Percentiles rank a stretch among this genome's conserved stretches.
These are phyloP conservation scores for Mustela lutreola DNA, from an alignment of 2,113 vertebrate genomes.

Conservation along the genomic window DNA sequence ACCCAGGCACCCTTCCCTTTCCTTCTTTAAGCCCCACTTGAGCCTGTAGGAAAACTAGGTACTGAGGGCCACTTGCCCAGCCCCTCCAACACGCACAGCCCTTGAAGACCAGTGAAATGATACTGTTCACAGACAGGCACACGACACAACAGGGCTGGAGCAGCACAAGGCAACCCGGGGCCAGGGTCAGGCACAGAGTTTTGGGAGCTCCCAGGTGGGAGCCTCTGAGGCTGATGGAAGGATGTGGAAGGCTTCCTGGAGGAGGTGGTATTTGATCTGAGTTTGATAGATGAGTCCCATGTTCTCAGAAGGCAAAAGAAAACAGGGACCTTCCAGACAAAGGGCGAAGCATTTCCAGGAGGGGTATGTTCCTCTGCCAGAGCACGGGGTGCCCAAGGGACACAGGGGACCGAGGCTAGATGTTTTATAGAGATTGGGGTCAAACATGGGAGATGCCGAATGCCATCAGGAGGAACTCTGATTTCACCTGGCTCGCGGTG, in stretches of 20 bases:
- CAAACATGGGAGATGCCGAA: neutral
- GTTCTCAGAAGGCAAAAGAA: neutral
- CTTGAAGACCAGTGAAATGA: neutral
- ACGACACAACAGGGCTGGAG: neutral
- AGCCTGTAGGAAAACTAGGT: neutral
- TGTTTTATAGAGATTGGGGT: neutral
- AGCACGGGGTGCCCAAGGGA: neutral
- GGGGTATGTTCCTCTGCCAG: neutral
- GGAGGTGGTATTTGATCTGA: neutral
- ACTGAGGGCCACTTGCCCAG: neutral
- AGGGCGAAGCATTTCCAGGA: neutral
- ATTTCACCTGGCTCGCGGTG: neutral
- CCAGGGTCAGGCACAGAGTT: neutral
- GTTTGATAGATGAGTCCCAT: neutral
- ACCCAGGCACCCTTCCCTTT: neutral
- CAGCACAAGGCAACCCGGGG: neutral
- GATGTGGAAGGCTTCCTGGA: neutral
- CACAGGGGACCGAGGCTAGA: neutral
- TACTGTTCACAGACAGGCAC: neutral
- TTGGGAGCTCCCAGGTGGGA: neutral
- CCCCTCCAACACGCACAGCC: fast-evolving
- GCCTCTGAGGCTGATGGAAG: neutral
- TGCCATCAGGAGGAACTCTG: neutral
- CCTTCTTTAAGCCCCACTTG: neutral
- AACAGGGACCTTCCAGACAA: neutral